Evolutionary conservation across 1,140 invertebrate species (phyloP).

Genomic region (Drosophila ambigua): DNA sequence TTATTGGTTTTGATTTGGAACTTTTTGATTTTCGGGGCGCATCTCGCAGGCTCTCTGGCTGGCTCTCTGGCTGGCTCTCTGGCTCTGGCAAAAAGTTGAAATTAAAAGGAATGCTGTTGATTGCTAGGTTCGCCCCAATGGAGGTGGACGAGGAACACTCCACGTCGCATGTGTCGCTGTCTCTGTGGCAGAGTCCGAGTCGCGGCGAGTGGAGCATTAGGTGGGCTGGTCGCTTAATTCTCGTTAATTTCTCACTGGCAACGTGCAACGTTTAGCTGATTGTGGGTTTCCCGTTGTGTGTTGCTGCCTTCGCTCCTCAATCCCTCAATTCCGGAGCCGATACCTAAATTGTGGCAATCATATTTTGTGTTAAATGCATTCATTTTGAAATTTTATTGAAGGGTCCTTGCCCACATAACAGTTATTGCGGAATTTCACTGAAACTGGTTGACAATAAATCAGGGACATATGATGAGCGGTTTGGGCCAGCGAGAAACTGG

Average conservation of each 20-base stretch:
- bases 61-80: not conserved
- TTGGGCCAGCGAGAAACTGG: conserved; percentile 15
- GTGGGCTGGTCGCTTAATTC: conserved; percentile 74
- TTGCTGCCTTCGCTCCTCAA: not conserved
- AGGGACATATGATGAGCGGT: conserved; percentile 19
- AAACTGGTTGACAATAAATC: conserved; percentile 62
- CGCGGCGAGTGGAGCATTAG: conserved; percentile 42
- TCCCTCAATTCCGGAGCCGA: not conserved
- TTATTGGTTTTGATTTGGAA: conserved; percentile 83
- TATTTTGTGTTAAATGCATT: conserved; percentile 70
- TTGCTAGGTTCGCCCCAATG: conserved; percentile 44
- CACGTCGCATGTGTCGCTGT: conserved; percentile 33
- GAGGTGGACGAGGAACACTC: too few species aligned
- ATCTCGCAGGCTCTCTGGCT: conserved; percentile 15
- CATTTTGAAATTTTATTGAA: conserved; percentile 46
- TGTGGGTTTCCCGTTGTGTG: conserved; percentile 53
- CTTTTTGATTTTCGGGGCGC: conserved; percentile 62
- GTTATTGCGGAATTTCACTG: conserved; percentile 43
- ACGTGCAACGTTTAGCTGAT: conserved; percentile 81
- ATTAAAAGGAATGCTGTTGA: conserved; percentile 83
- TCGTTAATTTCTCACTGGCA: conserved; percentile 72
- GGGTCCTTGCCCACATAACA: conserved; percentile 44
- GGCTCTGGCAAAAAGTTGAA: conserved; percentile 63
- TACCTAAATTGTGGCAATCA: conserved; percentile 71
- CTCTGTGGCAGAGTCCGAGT: too few species aligned